A percentile compares a stretch with the other conserved stretches of the same genome.
Evolutionary conservation across 1,140 invertebrate genomes (phyloP).

Genomic region (Zaprionus kolodkinae): DNA sequence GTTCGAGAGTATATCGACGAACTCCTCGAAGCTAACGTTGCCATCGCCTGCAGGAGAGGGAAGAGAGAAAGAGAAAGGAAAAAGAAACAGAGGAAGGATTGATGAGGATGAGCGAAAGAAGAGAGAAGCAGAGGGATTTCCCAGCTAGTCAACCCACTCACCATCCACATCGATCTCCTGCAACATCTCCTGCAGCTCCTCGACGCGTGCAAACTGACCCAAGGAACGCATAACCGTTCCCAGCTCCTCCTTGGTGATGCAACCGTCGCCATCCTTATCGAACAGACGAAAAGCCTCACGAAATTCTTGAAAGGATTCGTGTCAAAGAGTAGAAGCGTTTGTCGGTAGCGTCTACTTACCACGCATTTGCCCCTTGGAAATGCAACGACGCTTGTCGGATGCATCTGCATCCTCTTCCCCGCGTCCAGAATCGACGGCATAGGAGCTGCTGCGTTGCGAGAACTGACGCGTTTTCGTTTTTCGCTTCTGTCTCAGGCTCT

Average conservation of each 20-base stretch:
- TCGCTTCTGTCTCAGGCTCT: conserved; percentile 50
- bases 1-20: conserved; percentile 95
- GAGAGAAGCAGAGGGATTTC: no score
- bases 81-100: neutral
- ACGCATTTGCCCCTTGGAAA: conserved; percentile 91
- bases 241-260: conserved; percentile 93
- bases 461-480: conserved; percentile 76
- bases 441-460: conserved; percentile 62
- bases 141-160: conserved; percentile 23
- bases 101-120: neutral
- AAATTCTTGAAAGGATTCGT: conserved; percentile 86
- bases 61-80: neutral
- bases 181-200: conserved; percentile 94
- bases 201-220: conserved; percentile 93
- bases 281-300: conserved; percentile 94
- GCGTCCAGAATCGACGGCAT: conserved; percentile 52
- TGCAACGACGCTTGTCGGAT: conserved; percentile 85
- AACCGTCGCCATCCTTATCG: conserved; percentile 95
- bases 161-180: conserved; percentile 95
- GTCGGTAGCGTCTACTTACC: conserved; percentile 84
- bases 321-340: neutral
- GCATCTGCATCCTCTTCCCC: conserved; percentile 34
- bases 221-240: conserved; percentile 93
- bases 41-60: conserved; percentile 89
- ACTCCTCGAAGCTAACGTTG: conserved; percentile 96